Conservation (phyloP, 2,113 vertebrate species). For the Apodemus sylvaticus region DNA sequence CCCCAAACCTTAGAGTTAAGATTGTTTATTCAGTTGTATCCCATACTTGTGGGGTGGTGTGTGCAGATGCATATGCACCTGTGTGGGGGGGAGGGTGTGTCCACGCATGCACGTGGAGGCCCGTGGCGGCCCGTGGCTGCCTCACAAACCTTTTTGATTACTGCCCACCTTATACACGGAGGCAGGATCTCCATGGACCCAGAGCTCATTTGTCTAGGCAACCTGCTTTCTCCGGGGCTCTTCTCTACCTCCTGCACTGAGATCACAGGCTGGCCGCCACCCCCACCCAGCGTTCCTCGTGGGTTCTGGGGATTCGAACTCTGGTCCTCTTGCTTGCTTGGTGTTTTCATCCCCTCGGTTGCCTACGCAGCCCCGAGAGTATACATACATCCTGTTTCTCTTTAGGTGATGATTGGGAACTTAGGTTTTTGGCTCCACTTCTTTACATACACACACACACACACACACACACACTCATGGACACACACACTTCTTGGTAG, state of each 20-base stretch:
- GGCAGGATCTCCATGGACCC: not conserved
- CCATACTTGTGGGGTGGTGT: not conserved
- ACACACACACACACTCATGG: not conserved
- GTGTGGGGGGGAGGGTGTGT: not conserved
- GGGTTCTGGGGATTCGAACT: not conserved
- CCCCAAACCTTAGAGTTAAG: not conserved
- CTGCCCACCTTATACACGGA: not conserved
- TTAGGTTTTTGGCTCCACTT: not conserved
- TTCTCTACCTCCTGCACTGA: not conserved
- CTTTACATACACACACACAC: not conserved
- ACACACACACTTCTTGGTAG: not conserved
- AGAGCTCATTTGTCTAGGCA: not conserved
- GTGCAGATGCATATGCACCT: not conserved
- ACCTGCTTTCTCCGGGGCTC: not conserved
- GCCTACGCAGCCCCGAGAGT: not conserved
- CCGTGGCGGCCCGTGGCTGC: not conserved
- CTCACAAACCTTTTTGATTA: not conserved
- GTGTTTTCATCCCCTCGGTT: not conserved
- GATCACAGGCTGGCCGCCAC: not conserved
- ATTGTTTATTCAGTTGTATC: not conserved
- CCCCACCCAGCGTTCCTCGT: not conserved
- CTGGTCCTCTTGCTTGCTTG: not conserved
- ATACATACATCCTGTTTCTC: not conserved
- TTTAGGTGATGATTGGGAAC: not conserved
- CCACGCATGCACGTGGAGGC: fast-evolving